phyloP scores from a whole-genome alignment of 1,140 invertebrate genomes.

The Drusus annulatus region DNA sequence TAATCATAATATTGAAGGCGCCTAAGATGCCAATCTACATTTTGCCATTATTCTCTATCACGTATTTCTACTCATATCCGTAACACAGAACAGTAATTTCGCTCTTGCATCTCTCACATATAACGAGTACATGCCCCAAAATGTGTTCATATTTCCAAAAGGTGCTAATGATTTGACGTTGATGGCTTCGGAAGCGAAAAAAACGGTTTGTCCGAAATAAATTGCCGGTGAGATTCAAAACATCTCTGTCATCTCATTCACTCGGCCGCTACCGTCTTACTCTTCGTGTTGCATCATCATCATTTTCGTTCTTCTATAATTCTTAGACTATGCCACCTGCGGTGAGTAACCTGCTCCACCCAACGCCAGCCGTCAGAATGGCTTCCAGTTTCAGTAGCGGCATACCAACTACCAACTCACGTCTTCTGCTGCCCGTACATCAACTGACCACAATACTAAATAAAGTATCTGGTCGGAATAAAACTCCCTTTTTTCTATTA shows the following conservation, averaged over 20 bases:
- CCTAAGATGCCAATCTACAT: too few species aligned
- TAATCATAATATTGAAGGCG: too few species aligned
- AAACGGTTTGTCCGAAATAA: neutral
- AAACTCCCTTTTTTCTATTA: too few species aligned
- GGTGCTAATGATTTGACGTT: neutral
- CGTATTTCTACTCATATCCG: too few species aligned
- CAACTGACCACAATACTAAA: too few species aligned
- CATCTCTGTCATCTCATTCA: slow-evolving; percentile 8
- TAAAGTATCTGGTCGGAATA: too few species aligned
- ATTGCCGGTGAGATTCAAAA: slow-evolving; percentile 14
- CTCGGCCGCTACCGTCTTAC: slow-evolving; percentile 16
- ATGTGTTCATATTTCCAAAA: too few species aligned
- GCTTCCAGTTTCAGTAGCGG: slow-evolving; percentile 12
- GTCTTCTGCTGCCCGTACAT: too few species aligned
- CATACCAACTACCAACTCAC: neutral
- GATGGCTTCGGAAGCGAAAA: neutral
- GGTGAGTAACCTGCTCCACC: neutral
- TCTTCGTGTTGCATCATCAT: slow-evolving; percentile 19
- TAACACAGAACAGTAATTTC: too few species aligned
- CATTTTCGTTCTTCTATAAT: neutral
- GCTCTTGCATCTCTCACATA: too few species aligned
- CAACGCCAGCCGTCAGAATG: neutral
- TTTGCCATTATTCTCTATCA: too few species aligned
- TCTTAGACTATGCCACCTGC: slow-evolving; percentile 12
- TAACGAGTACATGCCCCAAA: too few species aligned